Evolutionary conservation across 2,797 vertebrate species (phyloP).

Genomic region (Sebastes cheni): DNA sequence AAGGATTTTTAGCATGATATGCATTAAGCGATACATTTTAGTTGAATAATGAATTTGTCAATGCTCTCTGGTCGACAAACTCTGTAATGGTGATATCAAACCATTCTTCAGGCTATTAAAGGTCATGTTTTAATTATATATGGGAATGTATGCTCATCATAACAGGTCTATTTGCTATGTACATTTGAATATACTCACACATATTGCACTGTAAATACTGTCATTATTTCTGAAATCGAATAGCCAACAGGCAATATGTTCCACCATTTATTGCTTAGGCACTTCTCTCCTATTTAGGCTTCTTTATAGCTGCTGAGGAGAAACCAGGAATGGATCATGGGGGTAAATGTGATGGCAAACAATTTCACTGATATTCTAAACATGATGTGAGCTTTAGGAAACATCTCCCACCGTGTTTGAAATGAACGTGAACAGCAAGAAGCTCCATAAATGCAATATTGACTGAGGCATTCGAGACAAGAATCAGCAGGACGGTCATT

Average conservation of each 20-base stretch:
- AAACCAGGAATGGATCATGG: neutral
- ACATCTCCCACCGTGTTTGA: neutral
- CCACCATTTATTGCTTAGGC: neutral
- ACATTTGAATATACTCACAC: neutral
- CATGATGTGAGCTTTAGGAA: constrained; percentile 4
- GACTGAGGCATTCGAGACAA: constrained; percentile 55
- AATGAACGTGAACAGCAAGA: constrained; percentile 33
- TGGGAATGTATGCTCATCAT: neutral
- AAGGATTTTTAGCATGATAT: neutral
- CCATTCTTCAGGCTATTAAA: neutral
- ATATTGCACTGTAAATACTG: neutral
- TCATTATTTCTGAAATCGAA: neutral
- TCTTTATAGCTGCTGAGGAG: neutral
- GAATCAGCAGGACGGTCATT: constrained; percentile 53
- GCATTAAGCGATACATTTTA: neutral
- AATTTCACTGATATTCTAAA: constrained; percentile 12
- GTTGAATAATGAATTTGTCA: neutral
- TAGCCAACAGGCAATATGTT: neutral
- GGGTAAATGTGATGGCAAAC: neutral
- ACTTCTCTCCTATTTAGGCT: neutral
- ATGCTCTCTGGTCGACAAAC: neutral
- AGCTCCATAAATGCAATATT: constrained; percentile 43
- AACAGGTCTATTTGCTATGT: neutral
- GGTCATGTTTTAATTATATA: neutral
- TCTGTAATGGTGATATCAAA: neutral